Evolutionary conservation across 2,888 invertebrate genomes (phyloP).

Genomic region (Caenorhabditis becei): DNA sequence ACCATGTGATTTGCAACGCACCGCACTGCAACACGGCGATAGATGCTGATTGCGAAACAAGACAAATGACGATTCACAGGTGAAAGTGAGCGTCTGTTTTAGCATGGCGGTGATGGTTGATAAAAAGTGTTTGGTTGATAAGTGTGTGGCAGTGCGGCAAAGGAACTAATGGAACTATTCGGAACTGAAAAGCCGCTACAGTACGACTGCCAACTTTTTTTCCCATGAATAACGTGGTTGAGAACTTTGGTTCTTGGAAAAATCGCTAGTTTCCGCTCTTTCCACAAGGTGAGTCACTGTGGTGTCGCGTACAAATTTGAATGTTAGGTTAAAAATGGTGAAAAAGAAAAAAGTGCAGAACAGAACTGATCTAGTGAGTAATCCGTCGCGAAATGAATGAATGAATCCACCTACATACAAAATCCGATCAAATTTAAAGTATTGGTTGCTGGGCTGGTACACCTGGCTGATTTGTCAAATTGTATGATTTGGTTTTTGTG

Average conservation of each 20-base stretch:
- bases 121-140: constrained; percentile 4
- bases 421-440: constrained; percentile 16
- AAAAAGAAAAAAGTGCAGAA: constrained; percentile 1
- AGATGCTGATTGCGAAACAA: not conserved
- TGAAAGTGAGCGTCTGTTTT: constrained; percentile 23
- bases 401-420: constrained; percentile 13
- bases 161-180: no score
- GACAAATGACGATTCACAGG: constrained; percentile 23
- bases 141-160: not conserved
- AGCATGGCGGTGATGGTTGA: constrained; percentile 24
- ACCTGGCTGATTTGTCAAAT: constrained; percentile 25
- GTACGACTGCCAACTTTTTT: not conserved
- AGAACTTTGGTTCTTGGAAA: constrained; percentile 3
- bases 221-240: not conserved
- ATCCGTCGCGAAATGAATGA: not conserved
- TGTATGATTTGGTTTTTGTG: constrained; percentile 1
- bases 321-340: not conserved
- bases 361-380: not conserved
- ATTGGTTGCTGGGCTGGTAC: constrained; percentile 4
- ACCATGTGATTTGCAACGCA: constrained; percentile 27
- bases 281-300: not conserved
- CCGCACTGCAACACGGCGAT: not conserved
- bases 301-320: not conserved
- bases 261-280: not conserved
- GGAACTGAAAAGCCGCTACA: no score